Evolutionary conservation across 1,140 invertebrate genomes (phyloP).

Genomic region (Eufriesea mexicana): DNA sequence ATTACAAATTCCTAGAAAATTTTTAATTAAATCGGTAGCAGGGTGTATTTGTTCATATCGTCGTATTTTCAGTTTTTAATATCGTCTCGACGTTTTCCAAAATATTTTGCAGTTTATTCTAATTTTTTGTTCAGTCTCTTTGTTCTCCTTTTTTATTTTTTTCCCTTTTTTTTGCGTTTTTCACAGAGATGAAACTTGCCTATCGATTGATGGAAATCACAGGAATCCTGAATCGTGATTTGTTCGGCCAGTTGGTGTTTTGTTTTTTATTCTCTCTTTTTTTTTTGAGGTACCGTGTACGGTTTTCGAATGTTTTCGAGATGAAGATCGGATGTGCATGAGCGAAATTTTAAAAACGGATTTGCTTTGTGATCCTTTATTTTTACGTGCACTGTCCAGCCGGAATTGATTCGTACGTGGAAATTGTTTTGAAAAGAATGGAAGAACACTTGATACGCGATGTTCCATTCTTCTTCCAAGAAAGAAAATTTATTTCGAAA

Average conservation of each 20-base stretch:
- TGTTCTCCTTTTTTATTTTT: neutral
- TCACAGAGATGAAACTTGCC: neutral
- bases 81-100: neutral
- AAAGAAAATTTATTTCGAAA: no score
- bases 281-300: neutral
- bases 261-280: neutral
- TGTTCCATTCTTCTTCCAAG: neutral
- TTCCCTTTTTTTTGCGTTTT: no score
- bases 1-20: neutral
- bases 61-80: neutral
- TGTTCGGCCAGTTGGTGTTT: neutral
- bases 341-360: constrained; percentile 23
- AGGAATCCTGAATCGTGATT: neutral
- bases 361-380: neutral
- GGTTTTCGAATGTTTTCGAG: neutral
- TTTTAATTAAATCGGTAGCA: neutral
- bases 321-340: constrained; percentile 5
- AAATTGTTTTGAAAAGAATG: constrained; percentile 1
- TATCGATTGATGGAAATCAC: neutral
- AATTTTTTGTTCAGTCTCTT: neutral
- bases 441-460: neutral
- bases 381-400: neutral
- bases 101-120: neutral
- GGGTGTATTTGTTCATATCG: neutral
- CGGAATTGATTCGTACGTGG: neutral